phyloP scores from a whole-genome alignment of 2,888 invertebrate genomes.

The Lomographa bimaculata region DNA sequence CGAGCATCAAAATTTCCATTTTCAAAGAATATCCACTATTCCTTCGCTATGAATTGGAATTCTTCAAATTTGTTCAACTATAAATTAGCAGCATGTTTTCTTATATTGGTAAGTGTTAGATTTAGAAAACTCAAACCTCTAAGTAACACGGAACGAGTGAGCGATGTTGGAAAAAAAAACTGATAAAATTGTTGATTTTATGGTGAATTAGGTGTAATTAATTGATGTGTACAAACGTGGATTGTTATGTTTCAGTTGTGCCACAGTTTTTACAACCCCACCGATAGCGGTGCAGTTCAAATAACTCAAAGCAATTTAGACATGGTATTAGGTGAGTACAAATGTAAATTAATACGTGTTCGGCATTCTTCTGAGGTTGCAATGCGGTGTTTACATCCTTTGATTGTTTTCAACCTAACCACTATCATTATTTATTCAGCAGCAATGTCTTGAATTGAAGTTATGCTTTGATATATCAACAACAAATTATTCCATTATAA shows the following conservation, averaged over 20 bases:
- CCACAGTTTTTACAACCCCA: conserved; percentile 88
- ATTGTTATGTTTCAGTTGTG: conserved; percentile 76
- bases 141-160: conserved; percentile 7
- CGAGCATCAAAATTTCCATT: conserved; percentile 33
- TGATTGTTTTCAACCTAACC: background rate
- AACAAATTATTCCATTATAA: no score
- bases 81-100: conserved; percentile 52
- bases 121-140: background rate
- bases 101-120: conserved; percentile 64
- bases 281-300: conserved; percentile 92
- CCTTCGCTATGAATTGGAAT: conserved; percentile 51
- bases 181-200: conserved; percentile 63
- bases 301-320: conserved; percentile 92
- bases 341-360: conserved; percentile 8
- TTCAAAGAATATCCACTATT: conserved; percentile 27
- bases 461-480: no score
- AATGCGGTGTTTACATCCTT: conserved; percentile 1
- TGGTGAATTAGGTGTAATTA: conserved; percentile 62
- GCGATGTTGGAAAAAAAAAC: conserved; percentile 35
- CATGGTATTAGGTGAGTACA: conserved; percentile 89
- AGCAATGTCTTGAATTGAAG: no score
- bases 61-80: conserved; percentile 49
- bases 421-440: background rate
- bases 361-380: conserved; percentile 33
- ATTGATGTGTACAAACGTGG: conserved; percentile 50